phyloP scores from a whole-genome alignment of 2,888 invertebrate species.

The Ophion obscuratus region DNA sequence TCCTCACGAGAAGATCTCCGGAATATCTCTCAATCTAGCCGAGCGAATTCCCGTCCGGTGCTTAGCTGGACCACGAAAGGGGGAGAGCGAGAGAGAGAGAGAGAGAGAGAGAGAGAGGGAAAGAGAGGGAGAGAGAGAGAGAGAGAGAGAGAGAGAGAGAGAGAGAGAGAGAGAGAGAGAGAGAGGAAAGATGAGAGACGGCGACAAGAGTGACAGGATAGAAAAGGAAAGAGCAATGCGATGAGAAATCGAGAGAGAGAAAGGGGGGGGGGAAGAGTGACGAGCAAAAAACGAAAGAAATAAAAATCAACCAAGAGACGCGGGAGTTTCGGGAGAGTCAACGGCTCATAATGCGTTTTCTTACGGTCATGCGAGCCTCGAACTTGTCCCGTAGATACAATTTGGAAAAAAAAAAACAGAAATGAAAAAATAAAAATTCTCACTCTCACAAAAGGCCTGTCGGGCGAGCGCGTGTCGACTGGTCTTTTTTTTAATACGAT shows the following conservation, averaged over 20 bases:
- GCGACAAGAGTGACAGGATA: conserved; percentile 61
- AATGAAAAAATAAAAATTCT: conserved; percentile 25
- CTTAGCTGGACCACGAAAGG: conserved; percentile 72
- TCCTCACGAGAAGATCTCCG: conserved; percentile 73
- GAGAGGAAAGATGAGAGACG: conserved; percentile 44
- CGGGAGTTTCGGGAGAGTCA: conserved; percentile 51
- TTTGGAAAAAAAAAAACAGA: background rate
- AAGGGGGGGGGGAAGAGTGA: background rate
- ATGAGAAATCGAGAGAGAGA: conserved; percentile 53
- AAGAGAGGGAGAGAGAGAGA: conserved; percentile 45
- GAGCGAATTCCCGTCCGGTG: conserved; percentile 81
- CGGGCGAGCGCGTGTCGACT: conserved; percentile 4
- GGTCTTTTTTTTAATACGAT: conserved; percentile 46
- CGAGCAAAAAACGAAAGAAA: conserved; percentile 36
- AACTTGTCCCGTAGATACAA: conserved; percentile 22
- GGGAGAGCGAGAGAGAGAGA: no score
- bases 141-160: conserved; percentile 17
- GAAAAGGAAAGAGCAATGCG: conserved; percentile 48
- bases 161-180: no score
- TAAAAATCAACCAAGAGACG: conserved; percentile 8
- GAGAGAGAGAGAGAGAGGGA: no score
- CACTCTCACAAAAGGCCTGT: background rate
- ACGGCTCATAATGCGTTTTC: conserved; percentile 53
- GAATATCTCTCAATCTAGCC: conserved; percentile 83
- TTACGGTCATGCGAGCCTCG: conserved; percentile 21